These are phyloP conservation scores for Irena cyanogastra DNA, from an alignment of 2,113 vertebrate genomes.

Conservation along the genomic window DNA sequence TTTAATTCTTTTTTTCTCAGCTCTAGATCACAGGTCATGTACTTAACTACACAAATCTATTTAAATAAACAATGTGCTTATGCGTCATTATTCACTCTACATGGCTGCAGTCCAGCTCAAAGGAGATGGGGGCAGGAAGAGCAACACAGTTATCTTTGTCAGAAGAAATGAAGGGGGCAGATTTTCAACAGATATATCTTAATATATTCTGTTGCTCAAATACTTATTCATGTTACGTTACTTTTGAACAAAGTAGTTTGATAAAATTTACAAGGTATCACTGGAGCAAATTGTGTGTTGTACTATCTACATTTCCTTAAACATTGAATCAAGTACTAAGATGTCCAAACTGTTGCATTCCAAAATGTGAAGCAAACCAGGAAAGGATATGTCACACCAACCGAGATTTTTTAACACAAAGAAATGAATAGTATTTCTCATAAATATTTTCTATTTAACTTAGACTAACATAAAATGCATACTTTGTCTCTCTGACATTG, in stretches of 20 bases:
- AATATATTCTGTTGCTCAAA: not conserved
- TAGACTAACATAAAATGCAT: not conserved
- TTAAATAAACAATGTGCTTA: slow-evolving; percentile 34
- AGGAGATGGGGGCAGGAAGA: not conserved
- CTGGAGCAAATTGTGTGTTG: not conserved
- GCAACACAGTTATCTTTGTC: not conserved
- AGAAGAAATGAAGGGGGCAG: not conserved
- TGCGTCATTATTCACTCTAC: not conserved
- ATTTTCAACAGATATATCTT: not conserved
- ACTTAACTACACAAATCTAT: slow-evolving; percentile 29
- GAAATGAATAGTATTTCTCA: not conserved
- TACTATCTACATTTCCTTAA: not conserved
- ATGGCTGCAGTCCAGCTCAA: not conserved
- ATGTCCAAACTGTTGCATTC: not conserved
- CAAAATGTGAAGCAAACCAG: not conserved
- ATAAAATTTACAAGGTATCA: not conserved
- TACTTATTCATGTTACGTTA: fast-evolving
- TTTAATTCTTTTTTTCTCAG: slow-evolving; percentile 15
- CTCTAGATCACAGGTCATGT: not conserved
- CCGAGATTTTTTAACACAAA: not conserved
- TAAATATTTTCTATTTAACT: not conserved
- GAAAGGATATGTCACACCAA: not conserved
- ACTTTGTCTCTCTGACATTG: not conserved
- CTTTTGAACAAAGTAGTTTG: not conserved
- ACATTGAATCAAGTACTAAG: not conserved